A percentile compares a stretch with the other conserved stretches of the same genome.
These are phyloP conservation scores for Enteromius fasciolatus DNA, from an alignment of 2,797 vertebrate genomes.

Conservation along the genomic window DNA sequence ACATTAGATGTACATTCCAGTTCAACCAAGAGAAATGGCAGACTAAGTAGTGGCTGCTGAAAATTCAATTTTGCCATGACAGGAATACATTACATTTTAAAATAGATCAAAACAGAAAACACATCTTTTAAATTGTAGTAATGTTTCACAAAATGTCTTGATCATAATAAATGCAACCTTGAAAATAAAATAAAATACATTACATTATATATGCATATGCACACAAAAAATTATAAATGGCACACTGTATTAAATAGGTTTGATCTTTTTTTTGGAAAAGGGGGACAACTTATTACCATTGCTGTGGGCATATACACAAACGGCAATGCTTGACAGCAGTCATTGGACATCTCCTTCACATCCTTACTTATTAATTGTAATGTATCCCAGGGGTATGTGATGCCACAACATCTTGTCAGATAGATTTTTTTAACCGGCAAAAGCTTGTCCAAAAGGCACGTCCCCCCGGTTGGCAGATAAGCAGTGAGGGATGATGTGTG, in stretches of 20 bases:
- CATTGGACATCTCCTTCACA: slow-evolving; percentile 38
- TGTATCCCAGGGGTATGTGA: slow-evolving; percentile 47
- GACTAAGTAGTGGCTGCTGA: background rate
- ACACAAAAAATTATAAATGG: too few relatives aligned
- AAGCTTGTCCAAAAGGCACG: slow-evolving; percentile 53
- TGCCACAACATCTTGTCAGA: slow-evolving; percentile 52
- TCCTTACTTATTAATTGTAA: slow-evolving; percentile 47
- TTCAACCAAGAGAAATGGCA: background rate
- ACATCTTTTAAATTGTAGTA: background rate
- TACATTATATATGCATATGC: too few relatives aligned
- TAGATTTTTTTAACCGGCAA: slow-evolving; percentile 48
- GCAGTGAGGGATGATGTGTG: slow-evolving; percentile 39
- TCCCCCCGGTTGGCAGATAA: slow-evolving; percentile 36
- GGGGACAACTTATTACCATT: background rate
- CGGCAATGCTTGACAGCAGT: slow-evolving; percentile 20
- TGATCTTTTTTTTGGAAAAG: background rate
- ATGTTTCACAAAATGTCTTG: background rate
- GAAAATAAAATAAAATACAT: too few relatives aligned
- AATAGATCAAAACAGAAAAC: background rate
- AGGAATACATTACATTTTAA: background rate
- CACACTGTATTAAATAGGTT: background rate
- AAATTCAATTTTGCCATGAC: background rate
- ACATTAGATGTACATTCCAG: background rate
- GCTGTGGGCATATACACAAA: slow-evolving; percentile 15
- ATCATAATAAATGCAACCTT: background rate